Conservation (phyloP, 1,140 invertebrate species). For the Lordiphosa stackelbergi region DNA sequence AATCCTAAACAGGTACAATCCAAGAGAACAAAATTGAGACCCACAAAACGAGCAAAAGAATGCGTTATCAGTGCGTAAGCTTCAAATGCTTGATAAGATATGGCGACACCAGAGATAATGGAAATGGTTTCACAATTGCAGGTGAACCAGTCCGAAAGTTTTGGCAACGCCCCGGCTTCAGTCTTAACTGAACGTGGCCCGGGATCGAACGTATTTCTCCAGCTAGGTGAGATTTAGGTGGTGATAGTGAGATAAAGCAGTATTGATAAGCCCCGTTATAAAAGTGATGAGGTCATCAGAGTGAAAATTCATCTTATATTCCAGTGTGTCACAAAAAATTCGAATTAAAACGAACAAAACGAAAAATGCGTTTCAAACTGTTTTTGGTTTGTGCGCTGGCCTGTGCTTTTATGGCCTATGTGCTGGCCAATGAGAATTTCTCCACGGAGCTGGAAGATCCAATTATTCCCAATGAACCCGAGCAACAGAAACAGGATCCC, state of each 20-base stretch:
- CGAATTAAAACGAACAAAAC: constrained; percentile 38
- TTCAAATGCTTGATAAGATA: constrained; percentile 49
- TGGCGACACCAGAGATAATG: constrained; percentile 32
- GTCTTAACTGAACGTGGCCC: constrained; percentile 66
- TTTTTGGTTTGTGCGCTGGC: constrained; percentile 69
- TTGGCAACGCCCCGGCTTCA: constrained; percentile 70
- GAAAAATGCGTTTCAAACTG: constrained; percentile 72
- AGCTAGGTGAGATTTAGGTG: constrained; percentile 48
- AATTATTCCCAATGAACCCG: constrained; percentile 25
- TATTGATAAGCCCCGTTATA: constrained; percentile 38
- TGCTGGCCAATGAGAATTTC: constrained; percentile 69
- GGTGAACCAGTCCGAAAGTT: constrained; percentile 43
- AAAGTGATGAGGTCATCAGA: constrained; percentile 60
- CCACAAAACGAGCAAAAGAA: constrained; percentile 30
- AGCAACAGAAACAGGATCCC: neutral
- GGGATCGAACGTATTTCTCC: constrained; percentile 69
- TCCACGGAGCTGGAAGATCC: constrained; percentile 64
- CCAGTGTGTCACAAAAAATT: constrained; percentile 44
- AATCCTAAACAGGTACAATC: neutral
- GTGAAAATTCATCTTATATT: constrained; percentile 43
- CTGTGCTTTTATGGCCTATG: constrained; percentile 66
- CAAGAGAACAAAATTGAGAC: constrained; percentile 13
- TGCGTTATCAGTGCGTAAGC: constrained; percentile 55
- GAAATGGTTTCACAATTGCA: constrained; percentile 70
- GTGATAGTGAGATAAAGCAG: constrained; percentile 33